Base-by-base conservation (phyloP, 1,140 invertebrate species). In the Fopius arisanus region DNA sequence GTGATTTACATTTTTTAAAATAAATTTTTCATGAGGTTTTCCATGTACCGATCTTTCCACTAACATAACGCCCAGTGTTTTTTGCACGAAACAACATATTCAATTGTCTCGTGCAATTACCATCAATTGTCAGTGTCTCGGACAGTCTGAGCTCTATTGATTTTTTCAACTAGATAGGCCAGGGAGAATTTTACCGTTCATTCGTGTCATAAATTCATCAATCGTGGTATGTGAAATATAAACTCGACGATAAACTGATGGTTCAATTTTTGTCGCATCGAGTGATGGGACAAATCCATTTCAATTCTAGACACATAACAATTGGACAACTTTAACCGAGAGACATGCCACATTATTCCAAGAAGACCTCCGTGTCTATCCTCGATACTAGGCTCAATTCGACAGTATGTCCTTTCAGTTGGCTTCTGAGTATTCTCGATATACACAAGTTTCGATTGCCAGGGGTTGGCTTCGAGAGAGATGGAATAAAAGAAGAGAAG, bases 211-310 rank as follows among this genome's bases (percentile, higher is more conserved):
- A 59, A 59, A 59, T 59, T 59, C 54, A 59, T 51, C 43, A 51
- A 10, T 37, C 33, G 33, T 51, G 19, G 43, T n/a, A 51, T 59
- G 6, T 59, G 23, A 59, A 59, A 59, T 23, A 59, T 59, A 59
- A 23, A 26, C 23, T 19, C 23, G 6, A 59, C 54, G 54, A 59
- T 59, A 59, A 59, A 59, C 54, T 59, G 54, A 59, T 59, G 54
- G 54, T 59, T 59, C 54, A 59, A 59, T 59, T 59, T 59, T 59
- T 59, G 54, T 59, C 54, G 54, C 54, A 59, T 59, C 54, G 54
- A 59, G 54, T 59, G 54, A 59, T 28, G 54, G 10, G n/a, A 5
- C 21, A 59, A 59, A 59, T 59, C 54, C 19, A 59, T 59, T 59
- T 23, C 54, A 59, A 28, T 26, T 26, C 54, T 28, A 59, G 19